phyloP scores from a whole-genome alignment of 2,797 vertebrate species.

The Eleutherodactylus coqui region DNA sequence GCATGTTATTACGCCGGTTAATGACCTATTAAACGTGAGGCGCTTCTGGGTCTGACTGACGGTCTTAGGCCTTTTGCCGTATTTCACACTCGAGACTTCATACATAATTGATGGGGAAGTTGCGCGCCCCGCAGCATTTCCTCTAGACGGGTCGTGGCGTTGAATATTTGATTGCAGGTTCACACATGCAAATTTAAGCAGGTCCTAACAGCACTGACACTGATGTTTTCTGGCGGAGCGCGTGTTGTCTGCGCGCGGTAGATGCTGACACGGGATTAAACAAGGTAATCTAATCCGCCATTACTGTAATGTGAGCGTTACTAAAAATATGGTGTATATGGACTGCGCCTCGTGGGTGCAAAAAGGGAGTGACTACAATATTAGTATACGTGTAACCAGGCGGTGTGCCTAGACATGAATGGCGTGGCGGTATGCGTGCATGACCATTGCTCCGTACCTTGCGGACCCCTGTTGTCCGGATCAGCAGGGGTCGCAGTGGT shows the following conservation, averaged over 20 bases:
- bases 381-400: too few relatives aligned
- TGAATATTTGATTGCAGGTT: constrained; percentile 43
- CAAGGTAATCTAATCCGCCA: not conserved
- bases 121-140: not conserved
- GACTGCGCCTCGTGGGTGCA: too few relatives aligned
- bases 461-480: too few relatives aligned
- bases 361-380: too few relatives aligned
- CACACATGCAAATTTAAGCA: constrained; percentile 35
- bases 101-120: constrained; percentile 34
- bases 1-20: not conserved
- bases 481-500: too few relatives aligned
- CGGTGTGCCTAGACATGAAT: too few relatives aligned
- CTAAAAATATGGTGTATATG: too few relatives aligned
- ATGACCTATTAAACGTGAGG: not conserved
- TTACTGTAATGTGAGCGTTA: too few relatives aligned
- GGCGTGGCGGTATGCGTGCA: too few relatives aligned
- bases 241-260: not conserved
- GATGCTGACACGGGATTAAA: not conserved
- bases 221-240: not conserved
- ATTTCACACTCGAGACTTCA: not conserved
- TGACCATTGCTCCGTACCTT: too few relatives aligned
- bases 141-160: not conserved
- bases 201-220: not conserved
- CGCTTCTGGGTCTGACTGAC: not conserved
- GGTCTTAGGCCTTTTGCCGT: not conserved